A percentile compares a stretch with the other conserved stretches of the same genome.
Conservation (phyloP, 2,113 vertebrate species). For the Ammodytes marinus region DNA sequence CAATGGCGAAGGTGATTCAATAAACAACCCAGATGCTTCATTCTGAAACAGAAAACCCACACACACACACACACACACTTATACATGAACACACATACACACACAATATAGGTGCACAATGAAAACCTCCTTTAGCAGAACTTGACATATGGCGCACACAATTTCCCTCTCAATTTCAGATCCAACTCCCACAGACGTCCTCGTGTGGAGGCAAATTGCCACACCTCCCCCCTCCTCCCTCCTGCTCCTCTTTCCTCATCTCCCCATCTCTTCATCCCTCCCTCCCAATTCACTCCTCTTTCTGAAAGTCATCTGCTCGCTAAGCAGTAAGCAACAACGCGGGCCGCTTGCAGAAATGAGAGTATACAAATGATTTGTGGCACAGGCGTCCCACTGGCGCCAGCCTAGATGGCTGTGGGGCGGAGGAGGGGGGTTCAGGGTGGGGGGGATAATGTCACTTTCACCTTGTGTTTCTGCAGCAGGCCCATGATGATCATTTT, state of each 20-base stretch:
- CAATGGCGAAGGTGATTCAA: slow-evolving; percentile 74
- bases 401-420: slow-evolving; percentile 67
- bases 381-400: slow-evolving; percentile 82
- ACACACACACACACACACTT: slow-evolving; percentile 44
- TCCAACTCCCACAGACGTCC: slow-evolving; percentile 80
- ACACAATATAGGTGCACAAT: slow-evolving; percentile 58
- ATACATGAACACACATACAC: slow-evolving; percentile 43
- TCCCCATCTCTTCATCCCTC: slow-evolving; percentile 63
- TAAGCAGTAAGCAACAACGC: slow-evolving; percentile 86
- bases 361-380: slow-evolving; percentile 90
- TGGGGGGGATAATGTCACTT: slow-evolving; percentile 82
- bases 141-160: slow-evolving; percentile 83
- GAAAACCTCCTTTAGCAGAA: slow-evolving; percentile 76
- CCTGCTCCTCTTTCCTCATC: slow-evolving; percentile 53
- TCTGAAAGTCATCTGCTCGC: slow-evolving; percentile 86
- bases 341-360: slow-evolving; percentile 83
- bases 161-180: slow-evolving; percentile 83
- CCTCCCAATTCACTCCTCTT: slow-evolving; percentile 75
- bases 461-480: slow-evolving; percentile 87
- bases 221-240: slow-evolving; percentile 1
- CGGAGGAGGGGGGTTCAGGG: slow-evolving; percentile 31
- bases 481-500: slow-evolving; percentile 85
- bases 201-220: slow-evolving; percentile 77
- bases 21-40: slow-evolving; percentile 72
- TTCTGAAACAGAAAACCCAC: slow-evolving; percentile 60